Base-by-base conservation (phyloP, 2,888 invertebrate genomes). In the Ceraclea dissimilis region DNA sequence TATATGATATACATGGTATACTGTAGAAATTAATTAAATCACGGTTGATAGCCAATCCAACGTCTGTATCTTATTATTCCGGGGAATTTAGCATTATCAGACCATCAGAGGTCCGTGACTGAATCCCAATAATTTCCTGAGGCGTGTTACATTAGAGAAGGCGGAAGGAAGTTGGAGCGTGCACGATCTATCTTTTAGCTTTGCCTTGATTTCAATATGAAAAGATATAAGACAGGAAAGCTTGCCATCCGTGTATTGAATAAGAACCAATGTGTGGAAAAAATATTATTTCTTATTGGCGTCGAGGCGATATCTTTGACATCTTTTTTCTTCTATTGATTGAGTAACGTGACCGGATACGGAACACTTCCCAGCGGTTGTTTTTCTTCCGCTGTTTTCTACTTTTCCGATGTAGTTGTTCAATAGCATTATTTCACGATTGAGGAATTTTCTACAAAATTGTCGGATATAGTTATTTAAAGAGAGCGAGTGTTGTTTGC, bases 71-170 rank as follows among this genome's bases (percentile, higher is more conserved):
- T 39, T 39, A 13, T 39, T 39, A 8, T 39, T n/a, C 39, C 39
- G 39, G 39, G 13, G 39, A 39, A 39, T 39, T 39, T n/a, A 39
- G 39, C 39, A 8, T 39, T 39, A 39, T 39, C 39, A 39, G 39
- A 39, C 2, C 39, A n/a, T 39, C 39, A 13, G 16, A 39, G 20
- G 52, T 34, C 39, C 50, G 52, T 52, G 57, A 57, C 57, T 60
- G 48, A 52, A 39, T 54, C 50, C 56, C 57, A 57, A 60, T 60
- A 57, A 60, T 60, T 60, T 60, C 60, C 60, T 56, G 60, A 26
- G 34, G 49, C 52, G 55, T 33, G 34, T 26, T 31, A 51, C 49
- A 19, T 33, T 49, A 33, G 13, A 39, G 43, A 49, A 51, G 49
- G 22, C 52, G 57, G 60, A 57, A 60, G 60, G 60, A 60, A 57